A percentile compares a stretch with the other conserved stretches of the same genome.
phyloP scores from a whole-genome alignment of 2,888 invertebrate species.

The Mythimna vitellina region DNA sequence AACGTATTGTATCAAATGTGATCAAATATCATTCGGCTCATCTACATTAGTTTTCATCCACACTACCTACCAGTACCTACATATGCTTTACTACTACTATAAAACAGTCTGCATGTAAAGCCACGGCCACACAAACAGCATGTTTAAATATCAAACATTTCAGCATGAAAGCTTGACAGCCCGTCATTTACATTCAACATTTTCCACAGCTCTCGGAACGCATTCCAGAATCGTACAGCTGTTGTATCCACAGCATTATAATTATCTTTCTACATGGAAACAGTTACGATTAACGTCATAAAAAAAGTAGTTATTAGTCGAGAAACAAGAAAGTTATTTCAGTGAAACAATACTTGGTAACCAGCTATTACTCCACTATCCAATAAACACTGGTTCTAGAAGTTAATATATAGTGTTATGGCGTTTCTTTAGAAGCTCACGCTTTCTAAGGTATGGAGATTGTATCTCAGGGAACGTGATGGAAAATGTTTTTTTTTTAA shows the following conservation, averaged over 20 bases:
- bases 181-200: conserved; percentile 17
- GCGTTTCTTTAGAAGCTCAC: conserved; percentile 24
- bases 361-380: conserved; percentile 24
- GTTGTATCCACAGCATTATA: conserved; percentile 35
- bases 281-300: conserved; percentile 31
- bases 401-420: conserved; percentile 32
- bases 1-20: background rate
- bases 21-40: background rate
- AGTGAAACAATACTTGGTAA: conserved; percentile 47
- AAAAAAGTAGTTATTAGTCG: conserved; percentile 50
- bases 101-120: background rate
- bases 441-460: conserved; percentile 26
- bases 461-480: conserved; percentile 17
- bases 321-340: conserved; percentile 28
- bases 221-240: conserved; percentile 20
- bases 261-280: conserved; percentile 47
- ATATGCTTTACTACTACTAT: background rate
- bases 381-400: conserved; percentile 31
- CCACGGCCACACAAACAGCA: background rate
- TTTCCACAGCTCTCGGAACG: conserved; percentile 9
- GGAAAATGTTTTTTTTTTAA: conserved; percentile 7
- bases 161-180: conserved; percentile 26
- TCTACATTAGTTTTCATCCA: background rate
- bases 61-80: too few species aligned
- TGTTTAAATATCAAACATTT: conserved; percentile 21